Evolutionary conservation across 30 jellyfish, hydroid and myxozoan species (phyloP), one percentile per base, ranked within the genome.

Genomic region (Pelagia noctiluca): DNA sequence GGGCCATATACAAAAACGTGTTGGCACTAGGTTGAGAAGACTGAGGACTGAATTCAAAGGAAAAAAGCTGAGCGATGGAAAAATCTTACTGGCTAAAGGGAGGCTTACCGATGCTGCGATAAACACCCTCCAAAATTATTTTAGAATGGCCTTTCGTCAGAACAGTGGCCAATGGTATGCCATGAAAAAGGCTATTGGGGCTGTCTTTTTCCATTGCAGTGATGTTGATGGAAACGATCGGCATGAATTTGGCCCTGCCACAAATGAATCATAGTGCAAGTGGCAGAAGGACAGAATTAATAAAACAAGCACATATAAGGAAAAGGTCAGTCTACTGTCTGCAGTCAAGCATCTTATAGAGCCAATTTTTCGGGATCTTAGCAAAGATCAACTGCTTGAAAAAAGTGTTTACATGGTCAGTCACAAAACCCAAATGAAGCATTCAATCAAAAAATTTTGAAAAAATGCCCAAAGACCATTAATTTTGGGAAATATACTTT

Each of bases 1-100:
- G 37, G 92, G 96, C n/a, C 87, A 86, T 32, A 88, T 86, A 7
- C 96, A 86, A 71, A 86, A 86, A 48, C 96, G 93, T 13, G 72
- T 76, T 34, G 93, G 96, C 19, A 71, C 96, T 24, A 83, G 96
- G 63, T 85, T 86, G 5, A 85, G 88, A 64, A 61, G 72, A 65
- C 62, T 86, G 57, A 65, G 85, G 69, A n/a, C 21, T 10, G 28
- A 68, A 18, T 52, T 76, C 68, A 86, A 64, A 68, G 80, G 87
- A 69, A 63, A 65, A 69, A 77, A 71, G 37, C 81, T 86, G 1
- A 26, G 74, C n/a, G 93, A 76, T 63, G 77, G 96, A n/a, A 86
- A 86, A 50, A 75, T 63, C 42, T 70, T 76, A 32, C 24, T 80
- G 46, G 92, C 72, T 31, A 78, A 64, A 69, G 93, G 92, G 34